Conservation (phyloP, 2,888 invertebrate genomes). For the Phaedon cochleariae region DNA sequence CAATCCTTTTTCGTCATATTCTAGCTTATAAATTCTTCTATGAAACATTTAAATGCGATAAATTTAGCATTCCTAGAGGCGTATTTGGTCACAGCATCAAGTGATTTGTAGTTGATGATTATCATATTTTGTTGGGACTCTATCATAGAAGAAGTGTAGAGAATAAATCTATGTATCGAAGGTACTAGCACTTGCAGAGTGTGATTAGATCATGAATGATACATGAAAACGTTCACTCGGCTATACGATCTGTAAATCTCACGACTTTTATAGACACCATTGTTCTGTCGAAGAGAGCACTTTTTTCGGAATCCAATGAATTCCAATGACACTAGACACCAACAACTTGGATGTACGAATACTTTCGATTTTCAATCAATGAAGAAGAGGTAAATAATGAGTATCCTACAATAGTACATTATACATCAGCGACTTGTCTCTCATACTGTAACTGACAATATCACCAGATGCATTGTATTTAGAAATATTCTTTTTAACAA, state of each 20-base stretch:
- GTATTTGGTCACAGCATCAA: neutral
- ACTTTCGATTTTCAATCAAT: too few relatives aligned
- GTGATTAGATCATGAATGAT: neutral
- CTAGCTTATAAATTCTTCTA: slow-evolving; percentile 9
- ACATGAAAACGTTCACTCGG: neutral
- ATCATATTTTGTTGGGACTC: neutral
- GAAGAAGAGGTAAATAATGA: too few relatives aligned
- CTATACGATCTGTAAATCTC: neutral
- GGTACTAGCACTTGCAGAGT: neutral
- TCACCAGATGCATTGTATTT: too few relatives aligned
- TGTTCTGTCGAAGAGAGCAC: neutral
- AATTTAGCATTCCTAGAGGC: slow-evolving; percentile 4
- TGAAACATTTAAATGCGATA: slow-evolving; percentile 1
- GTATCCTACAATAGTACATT: too few relatives aligned
- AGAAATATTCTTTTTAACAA: too few relatives aligned
- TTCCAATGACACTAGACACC: too few relatives aligned
- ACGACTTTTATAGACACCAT: neutral
- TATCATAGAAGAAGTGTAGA: neutral
- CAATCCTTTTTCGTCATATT: neutral
- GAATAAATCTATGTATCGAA: neutral
- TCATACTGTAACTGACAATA: too few relatives aligned
- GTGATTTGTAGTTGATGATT: slow-evolving; percentile 2
- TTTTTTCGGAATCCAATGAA: too few relatives aligned
- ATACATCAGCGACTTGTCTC: too few relatives aligned
- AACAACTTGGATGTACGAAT: too few relatives aligned